Base-by-base conservation (phyloP, 2,888 invertebrate species). In the Orthosia gracilis region DNA sequence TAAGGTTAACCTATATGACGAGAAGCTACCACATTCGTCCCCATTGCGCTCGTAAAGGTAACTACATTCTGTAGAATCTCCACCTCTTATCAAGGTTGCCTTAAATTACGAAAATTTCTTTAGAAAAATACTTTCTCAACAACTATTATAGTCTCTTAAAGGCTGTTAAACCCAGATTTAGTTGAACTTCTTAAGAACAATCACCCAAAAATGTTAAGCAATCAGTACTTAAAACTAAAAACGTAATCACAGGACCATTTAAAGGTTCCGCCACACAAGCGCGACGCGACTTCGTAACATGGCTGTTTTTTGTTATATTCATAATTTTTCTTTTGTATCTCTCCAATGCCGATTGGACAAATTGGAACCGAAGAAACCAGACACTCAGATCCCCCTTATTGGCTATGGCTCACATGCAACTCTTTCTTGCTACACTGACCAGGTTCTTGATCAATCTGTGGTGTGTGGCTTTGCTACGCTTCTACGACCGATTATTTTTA, bases 211-310 rank as follows among this genome's bases (percentile, higher is more conserved):
- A 84, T 84, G 49, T 84, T 66, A 80, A 84, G 55, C 75, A 69
- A 77, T 68, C 66, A 67, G 67, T 80, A 84, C 75, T 84, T 83
- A 74, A 76, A 78, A 76, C 79, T 69, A 76, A 81, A 83, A 74
- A 76, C 76, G 69, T 70, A 83, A 83, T 83, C 67, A 55, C 62
- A 5, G 49, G 55, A 69, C 52, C 66, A 59, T 78, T 76, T 69
- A 23, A 66, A 17, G 75, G 61, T 12, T 11, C 0, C 0, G 4
- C 3, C 47, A 76, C 18, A 75, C 40, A 50, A 17, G 3, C 2
- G 50, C 31, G 58, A 65, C 52, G 49, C n/a, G 57, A 49, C 2
- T 23, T 18, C 13, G 47, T 31, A 23, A 13, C n/a, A 13, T n/a
- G 11, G 11, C n/a, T 40, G 9, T 9, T 40, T 40, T n/a, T 45